Conservation (phyloP, 2,888 invertebrate genomes). For the Hypsopygia costalis region DNA sequence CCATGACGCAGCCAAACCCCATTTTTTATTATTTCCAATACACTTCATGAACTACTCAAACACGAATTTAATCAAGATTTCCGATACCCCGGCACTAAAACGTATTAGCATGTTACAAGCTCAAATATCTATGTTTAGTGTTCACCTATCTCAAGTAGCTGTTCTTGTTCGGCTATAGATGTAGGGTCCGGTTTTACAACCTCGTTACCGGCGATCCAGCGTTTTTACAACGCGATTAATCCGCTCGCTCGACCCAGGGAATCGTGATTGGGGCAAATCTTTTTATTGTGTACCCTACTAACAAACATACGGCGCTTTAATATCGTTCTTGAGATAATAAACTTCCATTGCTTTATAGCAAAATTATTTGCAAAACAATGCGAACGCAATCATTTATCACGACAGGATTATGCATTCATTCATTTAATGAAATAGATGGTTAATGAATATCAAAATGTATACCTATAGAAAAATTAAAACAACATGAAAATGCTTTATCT, state of each 20-base stretch:
- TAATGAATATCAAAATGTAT: slow-evolving; percentile 19
- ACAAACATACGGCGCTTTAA: slow-evolving; percentile 25
- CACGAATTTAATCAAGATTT: slow-evolving; percentile 1
- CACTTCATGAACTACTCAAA: neutral
- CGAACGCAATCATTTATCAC: neutral
- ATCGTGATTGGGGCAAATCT: slow-evolving; percentile 67
- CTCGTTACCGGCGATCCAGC: slow-evolving; percentile 63
- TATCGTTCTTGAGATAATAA: neutral
- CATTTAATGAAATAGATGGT: slow-evolving; percentile 13
- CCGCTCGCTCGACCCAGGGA: slow-evolving; percentile 52
- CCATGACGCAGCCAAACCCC: too few relatives aligned
- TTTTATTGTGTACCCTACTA: slow-evolving; percentile 47
- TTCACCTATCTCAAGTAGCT: slow-evolving; percentile 36
- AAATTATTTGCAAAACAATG: neutral
- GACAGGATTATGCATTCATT: slow-evolving; percentile 15
- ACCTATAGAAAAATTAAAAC: slow-evolving; percentile 39
- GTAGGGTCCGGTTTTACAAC: slow-evolving; percentile 57
- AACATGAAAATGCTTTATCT: slow-evolving; percentile 62
- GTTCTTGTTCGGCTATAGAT: slow-evolving; percentile 42
- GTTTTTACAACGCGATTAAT: slow-evolving; percentile 73
- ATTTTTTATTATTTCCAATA: neutral
- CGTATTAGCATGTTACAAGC: slow-evolving; percentile 16
- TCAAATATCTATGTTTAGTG: slow-evolving; percentile 30
- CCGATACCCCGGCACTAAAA: neutral
- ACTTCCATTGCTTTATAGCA: neutral